Evolutionary conservation across 2,888 invertebrate genomes (phyloP), one percentile per base, ranked within the genome.

Genomic region (Leucophenga montana): DNA sequence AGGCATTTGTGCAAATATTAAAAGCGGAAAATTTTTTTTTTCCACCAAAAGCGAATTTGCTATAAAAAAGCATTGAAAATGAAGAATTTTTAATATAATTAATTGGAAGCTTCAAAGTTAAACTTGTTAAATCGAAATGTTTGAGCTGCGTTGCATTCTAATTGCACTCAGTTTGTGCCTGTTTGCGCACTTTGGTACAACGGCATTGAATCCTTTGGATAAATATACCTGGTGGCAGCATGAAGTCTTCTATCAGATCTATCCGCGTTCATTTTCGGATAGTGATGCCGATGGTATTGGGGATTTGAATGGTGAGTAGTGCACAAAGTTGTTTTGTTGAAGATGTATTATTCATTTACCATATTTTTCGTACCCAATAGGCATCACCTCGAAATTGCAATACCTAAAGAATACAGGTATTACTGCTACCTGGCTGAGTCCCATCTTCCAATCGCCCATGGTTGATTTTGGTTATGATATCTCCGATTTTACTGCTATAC

Each of bases 401-500:
- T 92, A 95, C 80, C 85, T 95, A 27, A 90, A 91, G 57, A 91
- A 92, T 31, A 80, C 93, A 8, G 92, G 92, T 3, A 90, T 94
- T 1, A 91, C 91, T 0, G 92, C 92, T 0, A 89, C 93, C 1
- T 93, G 93, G 92, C 79, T 95, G 3, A 92, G 93, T 14, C 94
- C 95, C 0, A 92, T 95, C 57, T 84, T 85, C 68, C 74, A 84
- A 73, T 85, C 85, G 4, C 93, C 95, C 0, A 92, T 93, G 92
- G 89, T 90, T 4, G 95, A 95, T 83, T 93, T 92, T 76, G 95
- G 95, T 0, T 95, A 94, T 79, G 95, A 95, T 77, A 91, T 94
- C 53, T 90, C 92, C 0, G 91, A 94, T 84, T 94, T 91, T 83
- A 91, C 90, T 48, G 89, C 88, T 2, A 91, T 95, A 16, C 92